phyloP scores from a whole-genome alignment of 2,888 invertebrate genomes.

The Sphaerophoria rueppellii region DNA sequence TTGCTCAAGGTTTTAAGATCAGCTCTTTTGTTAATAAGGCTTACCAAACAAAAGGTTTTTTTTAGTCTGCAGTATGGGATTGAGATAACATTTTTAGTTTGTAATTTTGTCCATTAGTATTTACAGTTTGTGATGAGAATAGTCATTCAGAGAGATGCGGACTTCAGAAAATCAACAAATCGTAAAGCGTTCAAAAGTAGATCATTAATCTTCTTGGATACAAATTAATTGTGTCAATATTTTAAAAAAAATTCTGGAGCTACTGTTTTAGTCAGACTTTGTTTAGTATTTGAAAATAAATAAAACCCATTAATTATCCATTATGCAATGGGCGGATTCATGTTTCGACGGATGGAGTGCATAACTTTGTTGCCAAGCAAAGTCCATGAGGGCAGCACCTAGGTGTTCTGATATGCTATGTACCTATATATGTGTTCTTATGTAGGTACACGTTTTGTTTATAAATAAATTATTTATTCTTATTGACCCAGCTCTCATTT shows the following conservation, averaged over 20 bases:
- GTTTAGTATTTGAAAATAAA: not conserved
- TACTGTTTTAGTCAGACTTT: too few relatives aligned
- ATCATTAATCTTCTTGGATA: constrained; percentile 8
- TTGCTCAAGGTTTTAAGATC: constrained; percentile 31
- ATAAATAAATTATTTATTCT: too few relatives aligned
- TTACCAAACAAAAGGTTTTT: constrained; percentile 62
- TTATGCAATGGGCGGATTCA: constrained; percentile 27
- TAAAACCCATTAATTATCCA: constrained; percentile 21
- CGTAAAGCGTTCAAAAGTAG: constrained; percentile 28
- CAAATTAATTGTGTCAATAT: constrained; percentile 41
- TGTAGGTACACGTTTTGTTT: too few relatives aligned
- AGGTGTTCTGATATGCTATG: too few relatives aligned
- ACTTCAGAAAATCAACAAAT: not conserved
- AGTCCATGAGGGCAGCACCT: too few relatives aligned
- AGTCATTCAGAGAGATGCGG: constrained; percentile 33
- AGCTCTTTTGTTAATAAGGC: constrained; percentile 42
- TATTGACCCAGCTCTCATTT: too few relatives aligned
- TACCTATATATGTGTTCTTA: too few relatives aligned
- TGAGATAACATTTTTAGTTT: not conserved
- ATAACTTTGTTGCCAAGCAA: too few relatives aligned
- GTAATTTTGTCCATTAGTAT: constrained; percentile 52
- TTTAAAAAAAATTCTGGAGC: not conserved
- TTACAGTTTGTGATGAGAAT: constrained; percentile 47
- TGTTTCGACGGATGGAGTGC: too few relatives aligned
- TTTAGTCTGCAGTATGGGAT: constrained; percentile 5